These are phyloP conservation scores for Pterocles orientalis DNA, from an alignment of 2,113 vertebrate species.

Conservation along the genomic window DNA sequence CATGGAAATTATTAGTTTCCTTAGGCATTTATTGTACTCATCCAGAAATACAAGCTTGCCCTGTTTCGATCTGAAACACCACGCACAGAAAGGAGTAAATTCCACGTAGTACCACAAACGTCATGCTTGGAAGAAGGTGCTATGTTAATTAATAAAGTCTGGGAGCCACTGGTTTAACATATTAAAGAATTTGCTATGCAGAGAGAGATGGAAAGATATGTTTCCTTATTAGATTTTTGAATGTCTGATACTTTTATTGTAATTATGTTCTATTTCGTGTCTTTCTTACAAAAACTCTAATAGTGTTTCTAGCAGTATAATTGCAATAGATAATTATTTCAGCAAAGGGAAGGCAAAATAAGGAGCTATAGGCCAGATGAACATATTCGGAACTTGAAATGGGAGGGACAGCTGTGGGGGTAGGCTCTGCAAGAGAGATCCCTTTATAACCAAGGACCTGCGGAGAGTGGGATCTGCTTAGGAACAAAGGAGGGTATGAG, in stretches of 20 bases:
- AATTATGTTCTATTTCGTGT: not conserved
- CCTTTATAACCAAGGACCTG: not conserved
- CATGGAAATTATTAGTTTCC: constrained; percentile 54
- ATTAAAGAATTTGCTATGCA: constrained; percentile 32
- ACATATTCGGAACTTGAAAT: not conserved
- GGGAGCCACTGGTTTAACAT: constrained; percentile 40
- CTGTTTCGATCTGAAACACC: not conserved
- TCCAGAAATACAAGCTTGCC: constrained; percentile 49
- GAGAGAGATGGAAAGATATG: constrained; percentile 19
- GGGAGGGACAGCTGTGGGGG: not conserved
- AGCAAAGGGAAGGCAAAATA: not conserved
- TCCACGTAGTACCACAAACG: not conserved
- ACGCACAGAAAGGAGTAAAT: not conserved
- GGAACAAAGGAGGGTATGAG: not conserved
- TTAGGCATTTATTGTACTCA: constrained; percentile 18
- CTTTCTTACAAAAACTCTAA: not conserved
- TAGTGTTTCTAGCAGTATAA: not conserved
- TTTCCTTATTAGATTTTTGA: constrained; percentile 27
- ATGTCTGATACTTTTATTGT: constrained; percentile 13
- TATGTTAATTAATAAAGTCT: constrained; percentile 63
- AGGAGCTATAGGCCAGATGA: not conserved
- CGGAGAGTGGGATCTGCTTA: not conserved
- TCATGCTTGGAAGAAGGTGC: constrained; percentile 8
- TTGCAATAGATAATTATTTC: not conserved
- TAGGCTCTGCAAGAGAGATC: not conserved